Evolutionary conservation across 1,140 invertebrate genomes (phyloP), one percentile per base, ranked within the genome.

Genomic region (Drosophila bifasciata): DNA sequence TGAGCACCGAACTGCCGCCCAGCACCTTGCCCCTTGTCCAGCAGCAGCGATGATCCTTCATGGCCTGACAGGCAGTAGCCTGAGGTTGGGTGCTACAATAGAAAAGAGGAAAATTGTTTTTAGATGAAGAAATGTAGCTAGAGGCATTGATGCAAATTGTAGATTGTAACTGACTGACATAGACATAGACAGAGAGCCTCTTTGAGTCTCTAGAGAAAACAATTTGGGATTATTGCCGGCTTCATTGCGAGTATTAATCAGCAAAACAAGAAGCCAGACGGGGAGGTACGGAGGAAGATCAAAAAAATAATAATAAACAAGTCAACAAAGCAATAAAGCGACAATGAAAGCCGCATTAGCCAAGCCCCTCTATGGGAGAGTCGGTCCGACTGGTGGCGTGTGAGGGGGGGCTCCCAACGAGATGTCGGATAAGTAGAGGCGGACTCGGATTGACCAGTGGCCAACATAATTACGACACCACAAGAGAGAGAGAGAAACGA

Each of bases 11-110:
- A 0, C 96, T 97, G 0, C 98, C 98, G 0, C 98, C 98, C 9
- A 97, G 90, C 3, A 96, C 94, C 92, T 97, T 97, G 43, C 96
- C 96, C 55, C 96, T 93, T 0, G 96, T 97, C 96, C 96, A 97
- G 71, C 94, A 95, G 85, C 96, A 97, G 36, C 96, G 93, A 36
- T 94, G 94, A 83, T 96, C 96, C 41, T 94, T 93, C 96, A 97
- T 96, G 0, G 96, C 96, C 86, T 96, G 96, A 69, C 97, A 97
- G 0, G 97, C 97, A 0, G 96, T 94, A 21, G 95, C 92, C 89
- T 97, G 96, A 0, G 97, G 96, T 78, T 97, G 96, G 0, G 97
- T 96, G 69, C 94, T 95, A 91, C 19, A 48, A 45, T 5, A 52
- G 1, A 28, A 8, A 9, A 36, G 25, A 5, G 8, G 4, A 16